These are phyloP conservation scores for Volucella zonaria DNA, from an alignment of 2,888 invertebrate species.

Conservation along the genomic window DNA sequence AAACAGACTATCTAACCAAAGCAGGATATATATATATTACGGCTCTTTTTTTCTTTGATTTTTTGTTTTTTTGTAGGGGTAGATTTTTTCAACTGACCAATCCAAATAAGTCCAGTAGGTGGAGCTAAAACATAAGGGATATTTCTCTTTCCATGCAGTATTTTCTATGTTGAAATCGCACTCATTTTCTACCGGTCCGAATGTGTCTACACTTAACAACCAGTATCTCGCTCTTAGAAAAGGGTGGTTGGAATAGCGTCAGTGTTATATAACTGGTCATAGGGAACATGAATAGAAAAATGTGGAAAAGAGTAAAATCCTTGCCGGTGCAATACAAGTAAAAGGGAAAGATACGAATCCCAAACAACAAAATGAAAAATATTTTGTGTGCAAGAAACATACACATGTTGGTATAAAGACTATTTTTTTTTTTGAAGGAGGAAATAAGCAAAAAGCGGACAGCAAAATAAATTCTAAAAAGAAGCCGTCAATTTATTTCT, in stretches of 20 bases:
- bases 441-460: too few species aligned
- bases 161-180: neutral
- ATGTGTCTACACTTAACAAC: neutral
- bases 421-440: too few species aligned
- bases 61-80: neutral
- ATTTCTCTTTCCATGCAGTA: neutral
- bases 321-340: neutral
- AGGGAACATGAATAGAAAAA: neutral
- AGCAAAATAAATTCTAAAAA: too few species aligned
- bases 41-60: neutral
- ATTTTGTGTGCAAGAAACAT: too few species aligned
- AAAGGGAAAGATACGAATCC: neutral
- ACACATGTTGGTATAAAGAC: too few species aligned
- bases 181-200: neutral
- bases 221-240: neutral
- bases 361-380: too few species aligned
- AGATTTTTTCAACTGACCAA: neutral
- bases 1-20: too few species aligned
- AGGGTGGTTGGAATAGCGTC: neutral
- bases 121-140: constrained; percentile 2
- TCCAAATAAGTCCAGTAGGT: neutral
- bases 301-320: neutral
- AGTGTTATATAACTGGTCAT: neutral
- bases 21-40: too few species aligned
- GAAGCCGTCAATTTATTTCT: too few species aligned